phyloP scores from a whole-genome alignment of 2,797 vertebrate genomes.

The Protonibea diacanthus region DNA sequence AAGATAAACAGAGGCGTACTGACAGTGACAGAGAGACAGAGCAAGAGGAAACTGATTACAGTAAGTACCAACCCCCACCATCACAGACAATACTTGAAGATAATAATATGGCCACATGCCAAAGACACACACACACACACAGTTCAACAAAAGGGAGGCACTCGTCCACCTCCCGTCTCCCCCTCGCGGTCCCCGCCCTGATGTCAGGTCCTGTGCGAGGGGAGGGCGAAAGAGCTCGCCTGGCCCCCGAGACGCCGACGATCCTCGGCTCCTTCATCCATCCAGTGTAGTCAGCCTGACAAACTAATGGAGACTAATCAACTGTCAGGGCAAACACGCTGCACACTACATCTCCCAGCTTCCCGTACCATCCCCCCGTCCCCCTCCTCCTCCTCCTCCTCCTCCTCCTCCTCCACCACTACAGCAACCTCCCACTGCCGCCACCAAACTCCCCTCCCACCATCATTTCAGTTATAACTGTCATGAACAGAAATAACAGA shows the following conservation, averaged over 20 bases:
- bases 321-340: slow-evolving; percentile 69
- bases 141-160: slow-evolving; percentile 44
- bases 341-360: slow-evolving; percentile 70
- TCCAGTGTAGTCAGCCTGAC: slow-evolving; percentile 69
- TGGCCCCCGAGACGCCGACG: slow-evolving; percentile 42
- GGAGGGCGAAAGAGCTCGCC: slow-evolving; percentile 19
- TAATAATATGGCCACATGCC: slow-evolving; percentile 59
- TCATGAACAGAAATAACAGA: slow-evolving; percentile 74
- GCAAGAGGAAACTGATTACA: slow-evolving; percentile 65
- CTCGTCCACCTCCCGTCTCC: slow-evolving; percentile 9
- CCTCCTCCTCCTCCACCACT: background rate
- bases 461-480: slow-evolving; percentile 63
- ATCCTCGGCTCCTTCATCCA: slow-evolving; percentile 57
- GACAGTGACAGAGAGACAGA: slow-evolving; percentile 63
- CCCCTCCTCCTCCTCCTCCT: background rate
- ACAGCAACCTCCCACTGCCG: background rate
- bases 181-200: slow-evolving; percentile 28
- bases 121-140: slow-evolving; percentile 34
- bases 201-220: slow-evolving; percentile 37
- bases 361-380: slow-evolving; percentile 38
- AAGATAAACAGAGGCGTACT: slow-evolving; percentile 17
- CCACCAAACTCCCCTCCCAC: slow-evolving; percentile 24
- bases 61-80: slow-evolving; percentile 58
- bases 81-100: slow-evolving; percentile 43
- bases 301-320: slow-evolving; percentile 84